Conservation (phyloP, 2,113 vertebrate species). For the Ochotona princeps region DNA sequence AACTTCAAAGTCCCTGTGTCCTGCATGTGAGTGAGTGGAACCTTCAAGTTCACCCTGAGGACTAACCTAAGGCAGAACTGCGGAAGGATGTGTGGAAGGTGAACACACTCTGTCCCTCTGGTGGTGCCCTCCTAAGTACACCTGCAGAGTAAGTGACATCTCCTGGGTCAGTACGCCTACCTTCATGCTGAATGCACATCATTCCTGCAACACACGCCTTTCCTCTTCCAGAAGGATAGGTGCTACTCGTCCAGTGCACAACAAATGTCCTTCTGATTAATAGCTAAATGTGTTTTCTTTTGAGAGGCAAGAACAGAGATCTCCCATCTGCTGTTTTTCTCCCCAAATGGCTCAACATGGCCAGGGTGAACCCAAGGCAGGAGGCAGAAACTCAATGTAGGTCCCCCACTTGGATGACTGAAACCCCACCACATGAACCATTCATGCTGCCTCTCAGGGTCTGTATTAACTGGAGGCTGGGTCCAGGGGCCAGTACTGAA, state of each 20-base stretch:
- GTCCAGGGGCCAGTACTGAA: too few relatives aligned
- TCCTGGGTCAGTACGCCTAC: not conserved
- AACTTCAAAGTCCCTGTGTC: not conserved
- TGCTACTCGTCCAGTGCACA: not conserved
- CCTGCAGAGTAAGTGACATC: too few relatives aligned
- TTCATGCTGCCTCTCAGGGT: too few relatives aligned
- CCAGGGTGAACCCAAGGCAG: too few relatives aligned
- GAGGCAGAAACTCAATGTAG: too few relatives aligned
- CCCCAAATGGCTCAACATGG: too few relatives aligned
- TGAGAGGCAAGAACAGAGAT: too few relatives aligned
- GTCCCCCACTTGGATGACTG: too few relatives aligned
- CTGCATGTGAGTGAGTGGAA: rapidly evolving
- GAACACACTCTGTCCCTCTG: not conserved
- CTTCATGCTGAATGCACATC: not conserved
- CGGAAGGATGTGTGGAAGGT: not conserved
- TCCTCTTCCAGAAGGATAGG: not conserved
- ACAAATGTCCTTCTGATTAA: not conserved
- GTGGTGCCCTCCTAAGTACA: not conserved
- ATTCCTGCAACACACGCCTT: not conserved
- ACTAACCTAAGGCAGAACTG: not conserved
- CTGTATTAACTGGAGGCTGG: too few relatives aligned
- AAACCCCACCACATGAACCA: too few relatives aligned
- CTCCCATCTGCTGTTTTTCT: too few relatives aligned
- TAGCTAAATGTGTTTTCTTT: too few relatives aligned
- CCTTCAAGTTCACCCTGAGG: not conserved